Evolutionary conservation across 2,113 vertebrate species (phyloP), one percentile per base, ranked within the genome.

Genomic region (Origma solitaria): DNA sequence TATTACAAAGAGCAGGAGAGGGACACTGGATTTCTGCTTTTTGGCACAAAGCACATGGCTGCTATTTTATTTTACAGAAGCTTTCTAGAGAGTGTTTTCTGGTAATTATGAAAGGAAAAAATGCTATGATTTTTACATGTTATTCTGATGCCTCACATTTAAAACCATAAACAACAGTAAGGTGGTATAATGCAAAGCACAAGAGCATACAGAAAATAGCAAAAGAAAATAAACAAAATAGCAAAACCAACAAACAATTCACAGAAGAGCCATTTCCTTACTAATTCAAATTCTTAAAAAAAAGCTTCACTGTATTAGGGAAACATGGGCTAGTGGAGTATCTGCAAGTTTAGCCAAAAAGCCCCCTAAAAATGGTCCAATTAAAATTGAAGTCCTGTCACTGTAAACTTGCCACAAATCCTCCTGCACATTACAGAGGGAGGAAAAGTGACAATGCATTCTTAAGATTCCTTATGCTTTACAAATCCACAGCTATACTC

Each of bases 381-480:
- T 76, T 83, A 56, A 82, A 68, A 71, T 60, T 7, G 51, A 92
- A 81, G 37, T 66, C 50, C 38, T 91, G 51, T 65, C n/a, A 79
- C 25, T 50, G 31, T 89, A 81, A 93, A 89, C 49, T 69, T 82
- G 62, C 78, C 84, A 95, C 49, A 80, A 93, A 68, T 82, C 49
- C 30, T 79, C 53, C 49, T 65, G 44, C 49, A 37, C 20, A 28
- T 88, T 64, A 88, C 51, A 84, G 31, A 81, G 28, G 57, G 88
- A 92, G 93, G 78, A 85, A 83, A 90, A 96, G 72, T 47, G 90
- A 79, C 53, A 47, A 96, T 75, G 54, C 76, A 85, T 92, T 93
- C 89, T 88, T 75, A 85, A 95, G 92, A 98, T 97, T 97, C 95
- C 80, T 97, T 79, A 72, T 40, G 77, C 37, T 96, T 97, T 97